Base-by-base conservation (phyloP, 2,888 invertebrate genomes). In the Lycaena phlaeas region DNA sequence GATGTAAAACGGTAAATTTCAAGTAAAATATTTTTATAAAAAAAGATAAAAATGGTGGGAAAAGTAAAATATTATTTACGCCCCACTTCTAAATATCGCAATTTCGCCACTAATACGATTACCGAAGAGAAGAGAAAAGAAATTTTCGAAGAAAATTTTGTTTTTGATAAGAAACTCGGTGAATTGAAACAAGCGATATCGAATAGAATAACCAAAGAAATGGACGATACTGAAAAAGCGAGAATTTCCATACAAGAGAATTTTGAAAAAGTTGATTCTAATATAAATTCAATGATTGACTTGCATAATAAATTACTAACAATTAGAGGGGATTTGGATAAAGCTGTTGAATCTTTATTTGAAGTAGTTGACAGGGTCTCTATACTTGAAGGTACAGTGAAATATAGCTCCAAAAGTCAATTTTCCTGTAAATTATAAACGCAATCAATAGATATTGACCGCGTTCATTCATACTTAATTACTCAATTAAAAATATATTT, bases 101-200 rank as follows among this genome's bases (percentile, higher is more conserved):
- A 75, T 1, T 50, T 76, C 2, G 70, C 79, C 2, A 79, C 78
- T 1, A 79, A 77, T 41, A 81, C 79, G 0, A 69, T n/a, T n/a
- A n/a, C n/a, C n/a, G n/a, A n/a, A n/a, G n/a, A n/a, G n/a, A n/a
- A n/a, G n/a, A n/a, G n/a, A n/a, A n/a, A n/a, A n/a, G n/a, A n/a
- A n/a, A n/a, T n/a, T n/a, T n/a, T n/a, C n/a, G n/a, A n/a, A n/a
- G n/a, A n/a, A n/a, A n/a, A 67, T 14, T 36, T 18, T 4, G 53
- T 43, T 25, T 62, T 73, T 17, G 68, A 74, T 7, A 65, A 25
- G 27, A 77, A 76, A 51, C 62, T 81, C 14, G 63, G 46, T 11
- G 75, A 79, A 39, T 48, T 81, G 2, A 64, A 59, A 43, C 46
- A 42, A 1, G 68, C 61, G n/a, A 77, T 81, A n/a, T 48, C 52